Conservation (phyloP, 2,113 vertebrate species). For the Pterocles gutturalis region DNA sequence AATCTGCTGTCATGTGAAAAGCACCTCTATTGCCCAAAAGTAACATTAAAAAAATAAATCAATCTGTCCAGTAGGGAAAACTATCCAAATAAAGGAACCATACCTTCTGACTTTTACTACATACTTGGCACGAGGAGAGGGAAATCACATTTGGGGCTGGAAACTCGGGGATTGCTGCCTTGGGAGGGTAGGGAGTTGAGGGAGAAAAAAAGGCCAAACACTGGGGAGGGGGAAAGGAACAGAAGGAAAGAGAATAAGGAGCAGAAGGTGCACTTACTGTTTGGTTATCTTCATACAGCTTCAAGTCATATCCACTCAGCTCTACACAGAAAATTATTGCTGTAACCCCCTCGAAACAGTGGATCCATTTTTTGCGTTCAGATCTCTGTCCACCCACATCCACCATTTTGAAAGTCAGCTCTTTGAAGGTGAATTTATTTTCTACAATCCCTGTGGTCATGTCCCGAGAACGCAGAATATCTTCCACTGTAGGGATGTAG, state of each 20-base stretch:
- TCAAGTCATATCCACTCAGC: conserved; percentile 98
- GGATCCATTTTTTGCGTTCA: conserved; percentile 99
- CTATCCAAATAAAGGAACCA: background rate
- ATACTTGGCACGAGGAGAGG: background rate
- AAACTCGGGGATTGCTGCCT: background rate
- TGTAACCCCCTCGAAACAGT: conserved; percentile 98
- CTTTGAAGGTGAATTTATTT: conserved; percentile 99
- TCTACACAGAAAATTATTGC: conserved; percentile 99
- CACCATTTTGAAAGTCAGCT: conserved; percentile 99
- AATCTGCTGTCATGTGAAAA: background rate
- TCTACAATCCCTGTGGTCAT: conserved; percentile 99
- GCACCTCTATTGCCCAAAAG: background rate
- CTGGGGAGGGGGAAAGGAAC: background rate
- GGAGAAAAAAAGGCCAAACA: background rate
- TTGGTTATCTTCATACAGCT: conserved; percentile 99
- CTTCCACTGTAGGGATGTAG: conserved; percentile 97
- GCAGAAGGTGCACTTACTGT: conserved; percentile 83
- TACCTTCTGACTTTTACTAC: background rate
- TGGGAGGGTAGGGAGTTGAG: background rate
- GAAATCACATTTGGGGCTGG: background rate
- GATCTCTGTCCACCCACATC: conserved; percentile 98
- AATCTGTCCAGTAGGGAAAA: background rate
- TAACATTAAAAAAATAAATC: background rate
- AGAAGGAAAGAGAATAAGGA: background rate
- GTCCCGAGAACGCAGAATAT: conserved; percentile 97